Base-by-base conservation (phyloP, 2,113 vertebrate genomes). In the Otus sunia region DNA sequence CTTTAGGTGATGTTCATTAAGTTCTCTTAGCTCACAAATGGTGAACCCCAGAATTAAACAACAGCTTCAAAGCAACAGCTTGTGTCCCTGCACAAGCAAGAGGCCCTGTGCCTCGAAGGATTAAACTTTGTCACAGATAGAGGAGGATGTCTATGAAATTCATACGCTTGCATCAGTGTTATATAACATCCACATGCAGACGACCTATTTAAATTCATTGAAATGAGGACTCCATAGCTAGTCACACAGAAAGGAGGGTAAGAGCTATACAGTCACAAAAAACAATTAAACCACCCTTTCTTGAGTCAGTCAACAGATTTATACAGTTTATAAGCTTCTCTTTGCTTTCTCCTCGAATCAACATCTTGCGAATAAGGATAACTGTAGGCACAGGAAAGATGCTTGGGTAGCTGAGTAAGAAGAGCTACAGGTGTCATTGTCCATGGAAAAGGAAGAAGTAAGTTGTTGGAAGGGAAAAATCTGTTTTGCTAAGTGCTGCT, bases 1-100 rank as follows among this genome's bases (percentile, higher is more conserved):
- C 16, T 68, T 80, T 17, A 21, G 0, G 1, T 34, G 18, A 2
- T 27, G 53, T 13, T 50, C 4, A 1, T 67, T 15, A 29, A 63
- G 12, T 41, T 45, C 34, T 71, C 84, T 34, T 19, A 39, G 71
- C 49, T 64, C 64, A 8, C 86, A 55, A 50, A 23, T 9, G 17
- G 36, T 32, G 32, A 30, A 15, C 19, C 34, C 20, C 39, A 60
- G 45, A 58, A 34, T 15, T 62, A 47, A 71, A 56, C 41, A 72
- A 19, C n/a, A 37, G 50, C 26, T 67, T 36, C 39, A 45, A 4
- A 68, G 60, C 37, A 73, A 6, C 34, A 49, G 23, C 39, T 52
- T 16, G 52, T 47, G 63, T 18, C 58, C 68, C 74, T 58, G 43
- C 47, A 43, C 32, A 10, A 43, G 49, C 36, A 32, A 16, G 41